phyloP scores from a whole-genome alignment of 2,888 invertebrate species.

The Volucella zonaria region DNA sequence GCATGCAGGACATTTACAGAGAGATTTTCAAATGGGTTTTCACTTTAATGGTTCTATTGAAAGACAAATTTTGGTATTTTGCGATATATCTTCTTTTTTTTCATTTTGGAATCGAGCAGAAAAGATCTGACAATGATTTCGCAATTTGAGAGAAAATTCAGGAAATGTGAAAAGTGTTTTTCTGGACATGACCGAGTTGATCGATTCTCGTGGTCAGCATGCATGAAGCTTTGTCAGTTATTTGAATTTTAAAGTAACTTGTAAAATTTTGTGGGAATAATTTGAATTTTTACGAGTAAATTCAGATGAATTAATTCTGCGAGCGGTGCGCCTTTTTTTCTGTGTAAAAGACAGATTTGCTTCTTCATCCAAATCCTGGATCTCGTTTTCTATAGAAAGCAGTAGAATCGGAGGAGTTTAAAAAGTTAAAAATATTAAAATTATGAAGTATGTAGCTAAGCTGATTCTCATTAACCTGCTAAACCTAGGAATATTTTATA shows the following conservation, averaged over 20 bases:
- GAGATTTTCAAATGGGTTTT: slow-evolving; percentile 54
- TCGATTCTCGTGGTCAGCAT: slow-evolving; percentile 11
- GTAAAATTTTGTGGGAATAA: not conserved
- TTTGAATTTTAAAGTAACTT: not conserved
- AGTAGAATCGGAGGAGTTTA: too few relatives aligned
- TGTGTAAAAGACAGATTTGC: too few relatives aligned
- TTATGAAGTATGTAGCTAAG: too few relatives aligned
- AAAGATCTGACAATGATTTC: slow-evolving; percentile 38
- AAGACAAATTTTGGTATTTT: slow-evolving; percentile 55
- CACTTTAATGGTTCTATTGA: slow-evolving; percentile 62
- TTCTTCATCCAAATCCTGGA: too few relatives aligned
- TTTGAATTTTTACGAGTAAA: not conserved
- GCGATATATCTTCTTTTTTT: not conserved
- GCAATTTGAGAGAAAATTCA: slow-evolving; percentile 46
- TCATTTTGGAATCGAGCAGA: slow-evolving; percentile 8
- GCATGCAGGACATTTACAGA: slow-evolving; percentile 62
- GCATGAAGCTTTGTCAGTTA: not conserved
- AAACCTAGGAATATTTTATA: too few relatives aligned
- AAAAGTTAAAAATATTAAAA: too few relatives aligned
- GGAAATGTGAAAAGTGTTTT: slow-evolving; percentile 53
- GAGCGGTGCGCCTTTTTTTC: too few relatives aligned
- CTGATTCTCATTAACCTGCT: too few relatives aligned
- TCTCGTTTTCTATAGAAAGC: too few relatives aligned
- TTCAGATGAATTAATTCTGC: too few relatives aligned
- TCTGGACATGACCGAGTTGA: slow-evolving; percentile 39